A percentile compares a stretch with the other conserved stretches of the same genome.
Conservation (phyloP, 2,797 vertebrate species). For the Myotis pilosus region DNA sequence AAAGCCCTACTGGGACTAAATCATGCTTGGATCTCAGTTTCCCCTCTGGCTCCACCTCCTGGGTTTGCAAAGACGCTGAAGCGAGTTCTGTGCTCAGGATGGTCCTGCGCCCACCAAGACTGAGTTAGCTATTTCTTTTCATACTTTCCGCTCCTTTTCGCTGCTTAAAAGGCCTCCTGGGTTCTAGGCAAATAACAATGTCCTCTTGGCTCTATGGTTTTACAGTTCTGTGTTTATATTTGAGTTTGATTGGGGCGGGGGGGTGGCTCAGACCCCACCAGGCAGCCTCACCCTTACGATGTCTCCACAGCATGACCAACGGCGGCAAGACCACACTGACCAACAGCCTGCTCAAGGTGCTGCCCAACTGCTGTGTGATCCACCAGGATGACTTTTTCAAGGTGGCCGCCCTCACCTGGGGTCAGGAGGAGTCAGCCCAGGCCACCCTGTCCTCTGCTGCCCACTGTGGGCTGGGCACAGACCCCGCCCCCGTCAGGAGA, state of each 20-base stretch:
- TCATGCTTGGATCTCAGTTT: neutral
- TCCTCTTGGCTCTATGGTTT: neutral
- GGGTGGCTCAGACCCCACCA: neutral
- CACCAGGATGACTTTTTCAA: constrained; percentile 98
- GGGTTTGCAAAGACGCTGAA: neutral
- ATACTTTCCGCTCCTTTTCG: neutral
- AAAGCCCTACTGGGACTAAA: neutral
- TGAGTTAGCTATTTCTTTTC: neutral
- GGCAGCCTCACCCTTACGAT: neutral
- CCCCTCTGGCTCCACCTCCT: neutral
- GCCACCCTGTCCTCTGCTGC: neutral
- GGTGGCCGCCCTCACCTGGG: constrained; percentile 84
- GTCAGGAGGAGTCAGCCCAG: neutral
- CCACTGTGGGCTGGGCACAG: neutral
- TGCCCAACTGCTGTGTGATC: constrained; percentile 96
- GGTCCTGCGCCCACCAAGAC: neutral
- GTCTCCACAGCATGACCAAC: constrained; percentile 90
- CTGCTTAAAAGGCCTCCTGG: neutral
- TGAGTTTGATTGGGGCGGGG: too few relatives aligned
- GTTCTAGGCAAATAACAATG: neutral
- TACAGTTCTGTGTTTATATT: neutral
- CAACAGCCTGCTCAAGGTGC: constrained; percentile 85
- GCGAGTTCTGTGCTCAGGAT: neutral
- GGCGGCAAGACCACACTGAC: constrained; percentile 97
- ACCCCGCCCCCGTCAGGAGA: neutral